Percentiles rank a stretch among this genome's conserved stretches.
phyloP scores from a whole-genome alignment of 2,797 vertebrate genomes.

The Pseudomugil gertrudae region DNA sequence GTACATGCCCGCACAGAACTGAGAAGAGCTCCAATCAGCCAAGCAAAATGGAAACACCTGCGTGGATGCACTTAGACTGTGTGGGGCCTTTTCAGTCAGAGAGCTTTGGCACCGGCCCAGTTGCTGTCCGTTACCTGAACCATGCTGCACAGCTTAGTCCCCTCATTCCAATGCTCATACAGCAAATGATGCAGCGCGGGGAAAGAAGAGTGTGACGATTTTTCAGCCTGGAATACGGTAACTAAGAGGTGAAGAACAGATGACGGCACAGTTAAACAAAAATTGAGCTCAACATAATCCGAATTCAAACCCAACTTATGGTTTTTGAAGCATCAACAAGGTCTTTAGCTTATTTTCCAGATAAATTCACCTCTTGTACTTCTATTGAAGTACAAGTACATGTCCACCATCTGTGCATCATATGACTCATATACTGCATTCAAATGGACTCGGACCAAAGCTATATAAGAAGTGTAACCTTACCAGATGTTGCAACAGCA shows the following conservation, averaged over 20 bases:
- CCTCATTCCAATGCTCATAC: background rate
- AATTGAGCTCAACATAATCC: background rate
- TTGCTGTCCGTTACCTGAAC: constrained; percentile 1
- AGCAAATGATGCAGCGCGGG: too few species aligned
- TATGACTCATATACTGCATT: constrained; percentile 28
- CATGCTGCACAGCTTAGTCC: background rate
- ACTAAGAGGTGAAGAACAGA: background rate
- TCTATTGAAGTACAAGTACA: too few species aligned
- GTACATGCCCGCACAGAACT: background rate
- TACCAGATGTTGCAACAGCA: constrained; percentile 12
- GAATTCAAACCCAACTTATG: constrained; percentile 6
- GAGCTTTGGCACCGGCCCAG: background rate
- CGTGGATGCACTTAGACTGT: background rate
- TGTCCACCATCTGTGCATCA: constrained; percentile 55
- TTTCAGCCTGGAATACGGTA: background rate
- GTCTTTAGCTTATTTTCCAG: constrained; percentile 16
- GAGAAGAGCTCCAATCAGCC: background rate
- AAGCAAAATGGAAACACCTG: constrained; percentile 24
- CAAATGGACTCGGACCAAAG: constrained; percentile 30
- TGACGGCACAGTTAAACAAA: background rate
- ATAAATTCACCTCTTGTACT: constrained; percentile 28
- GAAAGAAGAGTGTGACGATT: background rate
- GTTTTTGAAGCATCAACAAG: constrained; percentile 5
- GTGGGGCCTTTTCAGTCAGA: constrained; percentile 10
- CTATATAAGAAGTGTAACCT: constrained; percentile 40